These are phyloP conservation scores for Forbesichthys agassizii DNA, from an alignment of 2,113 vertebrate genomes.

Conservation along the genomic window DNA sequence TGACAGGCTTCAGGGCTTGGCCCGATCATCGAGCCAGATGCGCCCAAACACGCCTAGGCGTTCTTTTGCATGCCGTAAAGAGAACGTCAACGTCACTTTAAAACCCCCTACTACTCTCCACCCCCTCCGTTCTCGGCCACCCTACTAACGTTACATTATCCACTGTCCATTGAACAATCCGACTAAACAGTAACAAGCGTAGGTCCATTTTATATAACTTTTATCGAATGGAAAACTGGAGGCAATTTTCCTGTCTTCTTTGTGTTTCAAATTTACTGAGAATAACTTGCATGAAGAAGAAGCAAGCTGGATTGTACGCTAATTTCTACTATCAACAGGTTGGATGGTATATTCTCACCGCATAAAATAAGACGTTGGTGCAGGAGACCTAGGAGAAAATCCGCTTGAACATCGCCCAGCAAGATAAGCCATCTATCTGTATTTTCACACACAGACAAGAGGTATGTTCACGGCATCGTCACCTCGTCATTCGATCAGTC, in stretches of 20 bases:
- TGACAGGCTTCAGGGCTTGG: constrained; percentile 41
- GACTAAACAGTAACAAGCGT: not conserved
- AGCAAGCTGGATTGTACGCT: not conserved
- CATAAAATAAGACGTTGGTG: constrained; percentile 26
- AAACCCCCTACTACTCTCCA: constrained; percentile 26
- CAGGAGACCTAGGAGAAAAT: constrained; percentile 8
- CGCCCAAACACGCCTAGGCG: constrained; percentile 46
- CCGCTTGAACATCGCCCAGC: not conserved
- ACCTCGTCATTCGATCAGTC: not conserved
- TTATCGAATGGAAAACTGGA: not conserved
- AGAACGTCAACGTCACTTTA: constrained; percentile 62
- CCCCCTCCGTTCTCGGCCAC: constrained; percentile 18
- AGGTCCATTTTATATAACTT: not conserved
- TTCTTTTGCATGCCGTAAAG: not conserved
- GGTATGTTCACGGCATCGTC: constrained; percentile 53
- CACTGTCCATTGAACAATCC: constrained; percentile 5
- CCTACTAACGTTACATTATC: constrained; percentile 26
- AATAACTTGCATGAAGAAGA: constrained; percentile 30
- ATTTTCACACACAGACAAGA: constrained; percentile 11
- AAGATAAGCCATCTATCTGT: constrained; percentile 9
- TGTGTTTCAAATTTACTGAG: constrained; percentile 2
- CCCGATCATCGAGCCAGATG: constrained; percentile 28
- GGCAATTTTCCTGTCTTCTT: not conserved
- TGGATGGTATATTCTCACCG: constrained; percentile 6
- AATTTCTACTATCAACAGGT: constrained; percentile 33